phyloP scores from a whole-genome alignment of 2,888 invertebrate species.

The Stegophylla sp. region DNA sequence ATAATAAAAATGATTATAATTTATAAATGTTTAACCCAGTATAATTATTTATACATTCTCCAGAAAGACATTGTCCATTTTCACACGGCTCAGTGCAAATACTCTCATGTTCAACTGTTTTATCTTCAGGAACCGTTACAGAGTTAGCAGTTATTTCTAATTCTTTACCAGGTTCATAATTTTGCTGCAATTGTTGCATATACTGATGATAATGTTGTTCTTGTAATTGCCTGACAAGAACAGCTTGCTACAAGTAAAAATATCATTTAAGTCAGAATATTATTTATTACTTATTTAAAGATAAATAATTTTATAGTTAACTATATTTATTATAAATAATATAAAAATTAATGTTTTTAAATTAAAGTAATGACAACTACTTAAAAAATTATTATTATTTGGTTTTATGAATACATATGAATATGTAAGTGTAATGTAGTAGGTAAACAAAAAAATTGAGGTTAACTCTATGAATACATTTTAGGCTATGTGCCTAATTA shows the following conservation, averaged over 20 bases:
- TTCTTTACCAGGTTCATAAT: constrained; percentile 63
- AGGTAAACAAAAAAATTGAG: too few species aligned
- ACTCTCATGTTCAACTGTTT: constrained; percentile 34
- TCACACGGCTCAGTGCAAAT: constrained; percentile 41
- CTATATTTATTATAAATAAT: too few species aligned
- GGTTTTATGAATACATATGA: too few species aligned
- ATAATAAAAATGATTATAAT: not conserved
- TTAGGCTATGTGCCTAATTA: too few species aligned
- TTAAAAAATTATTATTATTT: too few species aligned
- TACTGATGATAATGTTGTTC: constrained; percentile 99
- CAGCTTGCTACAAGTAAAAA: constrained; percentile 76
- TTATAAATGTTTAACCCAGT: not conserved
- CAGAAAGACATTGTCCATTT: constrained; percentile 40
- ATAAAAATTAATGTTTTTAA: too few species aligned
- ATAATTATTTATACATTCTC: constrained; percentile 36
- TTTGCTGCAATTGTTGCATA: constrained; percentile 87
- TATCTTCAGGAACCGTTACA: constrained; percentile 32
- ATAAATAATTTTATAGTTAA: not conserved
- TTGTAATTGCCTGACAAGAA: constrained; percentile 91
- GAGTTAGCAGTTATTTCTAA: constrained; percentile 42
- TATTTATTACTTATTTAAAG: not conserved
- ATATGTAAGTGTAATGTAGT: too few species aligned
- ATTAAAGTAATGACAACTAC: not conserved
- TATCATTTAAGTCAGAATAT: not conserved
- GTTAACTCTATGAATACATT: too few species aligned